Evolutionary conservation across 2,113 vertebrate species (phyloP).

Genomic region (Hippoglossus stenolepis): DNA sequence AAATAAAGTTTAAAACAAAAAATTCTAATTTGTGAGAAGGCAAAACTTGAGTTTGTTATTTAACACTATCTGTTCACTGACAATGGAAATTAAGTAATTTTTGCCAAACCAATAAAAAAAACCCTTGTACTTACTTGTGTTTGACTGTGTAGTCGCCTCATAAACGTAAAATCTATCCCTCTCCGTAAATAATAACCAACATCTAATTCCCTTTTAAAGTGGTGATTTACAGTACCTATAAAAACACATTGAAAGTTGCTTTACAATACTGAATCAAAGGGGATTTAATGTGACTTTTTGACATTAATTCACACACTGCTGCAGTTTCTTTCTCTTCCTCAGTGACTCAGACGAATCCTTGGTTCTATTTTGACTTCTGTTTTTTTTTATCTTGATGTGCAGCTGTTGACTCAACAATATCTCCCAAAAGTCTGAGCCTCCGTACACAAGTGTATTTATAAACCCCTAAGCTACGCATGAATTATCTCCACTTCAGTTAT

Average conservation of each 20-base stretch:
- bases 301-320: background rate
- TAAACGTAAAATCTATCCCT: background rate
- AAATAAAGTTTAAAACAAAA: background rate
- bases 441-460: background rate
- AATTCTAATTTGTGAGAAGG: background rate
- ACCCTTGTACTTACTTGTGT: background rate
- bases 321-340: background rate
- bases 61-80: constrained; percentile 20
- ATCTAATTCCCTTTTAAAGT: constrained; percentile 4
- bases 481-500: too few relatives aligned
- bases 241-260: background rate
- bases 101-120: background rate
- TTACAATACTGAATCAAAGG: background rate
- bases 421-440: background rate
- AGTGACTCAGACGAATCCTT: background rate
- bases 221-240: background rate
- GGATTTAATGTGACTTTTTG: background rate
- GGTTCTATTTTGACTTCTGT: background rate
- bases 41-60: constrained; percentile 32
- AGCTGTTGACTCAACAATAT: background rate
- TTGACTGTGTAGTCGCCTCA: background rate
- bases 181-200: background rate
- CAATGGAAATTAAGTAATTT: constrained; percentile 8
- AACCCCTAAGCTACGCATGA: too few relatives aligned
- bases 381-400: background rate